A percentile compares a stretch with the other conserved stretches of the same genome.
These are phyloP conservation scores for Ostrea denselamellosa DNA, from an alignment of 1,140 invertebrate genomes.

Conservation along the genomic window DNA sequence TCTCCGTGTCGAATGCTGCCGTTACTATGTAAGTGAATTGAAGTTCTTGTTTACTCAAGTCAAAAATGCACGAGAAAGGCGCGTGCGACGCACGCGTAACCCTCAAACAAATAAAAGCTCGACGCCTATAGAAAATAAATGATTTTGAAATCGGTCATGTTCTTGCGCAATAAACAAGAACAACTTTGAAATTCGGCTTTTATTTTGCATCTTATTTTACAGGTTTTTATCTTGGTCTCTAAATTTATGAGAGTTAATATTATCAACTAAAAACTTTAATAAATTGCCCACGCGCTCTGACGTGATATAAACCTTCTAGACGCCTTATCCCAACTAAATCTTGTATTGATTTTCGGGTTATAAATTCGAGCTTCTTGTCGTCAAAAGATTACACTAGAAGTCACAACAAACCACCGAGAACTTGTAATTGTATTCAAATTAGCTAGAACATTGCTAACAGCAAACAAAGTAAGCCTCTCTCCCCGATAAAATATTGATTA, in stretches of 20 bases:
- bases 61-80: constrained; percentile 36
- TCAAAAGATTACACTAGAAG: constrained; percentile 21
- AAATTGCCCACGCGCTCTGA: constrained; percentile 26
- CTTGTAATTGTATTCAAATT: constrained; percentile 35
- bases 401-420: constrained; percentile 11
- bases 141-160: not conserved
- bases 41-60: constrained; percentile 20
- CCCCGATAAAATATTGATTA: constrained; percentile 25
- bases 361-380: constrained; percentile 25
- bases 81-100: constrained; percentile 16
- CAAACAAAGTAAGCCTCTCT: not conserved
- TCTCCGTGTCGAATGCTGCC: constrained; percentile 15
- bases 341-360: constrained; percentile 21
- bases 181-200: not conserved
- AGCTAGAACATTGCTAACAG: constrained; percentile 27
- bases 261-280: constrained; percentile 25
- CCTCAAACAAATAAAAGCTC: not conserved
- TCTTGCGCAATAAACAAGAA: constrained; percentile 3
- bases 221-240: constrained; percentile 3
- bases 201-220: not conserved
- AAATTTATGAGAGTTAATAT: constrained; percentile 29
- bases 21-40: not conserved
- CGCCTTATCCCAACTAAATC: constrained; percentile 10
- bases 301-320: not conserved
- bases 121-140: constrained; percentile 18